Evolutionary conservation across 2,797 vertebrate species (phyloP).

Genomic region (Rhynchonycteris naso): DNA sequence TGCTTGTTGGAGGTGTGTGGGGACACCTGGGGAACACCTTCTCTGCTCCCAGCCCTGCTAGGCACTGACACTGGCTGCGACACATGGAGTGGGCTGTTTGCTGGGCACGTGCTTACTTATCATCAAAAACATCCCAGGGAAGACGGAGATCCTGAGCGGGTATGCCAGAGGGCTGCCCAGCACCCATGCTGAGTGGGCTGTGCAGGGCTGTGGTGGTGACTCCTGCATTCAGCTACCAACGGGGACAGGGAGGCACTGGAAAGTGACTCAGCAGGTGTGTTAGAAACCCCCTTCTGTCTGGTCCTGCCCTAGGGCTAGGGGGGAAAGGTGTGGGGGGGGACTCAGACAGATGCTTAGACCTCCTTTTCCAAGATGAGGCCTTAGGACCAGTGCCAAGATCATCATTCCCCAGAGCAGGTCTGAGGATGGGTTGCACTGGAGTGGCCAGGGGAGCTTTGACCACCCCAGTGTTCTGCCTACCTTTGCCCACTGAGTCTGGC

Average conservation of each 20-base stretch:
- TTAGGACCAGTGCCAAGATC: too few relatives aligned
- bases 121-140: not conserved
- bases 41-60: not conserved
- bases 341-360: too few relatives aligned
- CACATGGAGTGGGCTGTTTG: accelerated
- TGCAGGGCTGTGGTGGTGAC: accelerated
- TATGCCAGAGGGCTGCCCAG: not conserved
- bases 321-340: not conserved
- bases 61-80: not conserved
- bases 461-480: not conserved
- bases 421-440: not conserved
- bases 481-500: too few relatives aligned
- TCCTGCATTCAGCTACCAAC: too few relatives aligned
- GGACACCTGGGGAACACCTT: accelerated
- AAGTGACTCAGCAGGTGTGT: not conserved
- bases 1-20: accelerated
- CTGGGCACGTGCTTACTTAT: not conserved
- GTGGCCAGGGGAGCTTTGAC: not conserved
- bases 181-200: accelerated
- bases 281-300: too few relatives aligned
- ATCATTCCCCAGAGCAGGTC: not conserved
- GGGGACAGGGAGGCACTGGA: not conserved
- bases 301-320: too few relatives aligned
- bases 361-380: not conserved
- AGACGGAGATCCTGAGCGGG: not conserved